Conservation (phyloP, 2,888 invertebrate species). For the Lasioglossum oenotherae region DNA sequence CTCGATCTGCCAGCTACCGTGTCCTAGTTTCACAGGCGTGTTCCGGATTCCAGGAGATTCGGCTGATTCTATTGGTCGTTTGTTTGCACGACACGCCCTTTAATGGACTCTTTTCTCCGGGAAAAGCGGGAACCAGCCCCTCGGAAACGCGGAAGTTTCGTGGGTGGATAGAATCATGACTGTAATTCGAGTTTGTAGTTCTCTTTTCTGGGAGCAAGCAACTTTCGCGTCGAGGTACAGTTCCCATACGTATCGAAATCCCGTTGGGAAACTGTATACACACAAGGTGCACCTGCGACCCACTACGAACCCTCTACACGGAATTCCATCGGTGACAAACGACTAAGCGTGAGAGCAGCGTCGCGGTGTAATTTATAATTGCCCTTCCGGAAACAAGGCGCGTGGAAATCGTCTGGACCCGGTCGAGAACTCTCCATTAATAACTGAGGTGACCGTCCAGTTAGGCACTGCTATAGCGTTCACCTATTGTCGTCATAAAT, state of each 20-base stretch:
- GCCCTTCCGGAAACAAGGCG: conserved; percentile 46
- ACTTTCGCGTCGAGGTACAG: neutral
- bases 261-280: conserved; percentile 57
- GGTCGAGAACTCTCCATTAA: conserved; percentile 14
- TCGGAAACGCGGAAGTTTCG: neutral
- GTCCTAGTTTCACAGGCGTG: neutral
- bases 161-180: neutral
- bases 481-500: too few relatives aligned
- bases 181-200: conserved; percentile 11
- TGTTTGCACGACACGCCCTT: neutral
- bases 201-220: conserved; percentile 12
- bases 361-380: conserved; percentile 44
- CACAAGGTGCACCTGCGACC: conserved; percentile 61
- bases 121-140: too few relatives aligned
- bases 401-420: conserved; percentile 24
- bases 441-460: neutral
- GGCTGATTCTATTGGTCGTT: neutral
- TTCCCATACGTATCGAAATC: conserved; percentile 58
- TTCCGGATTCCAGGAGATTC: neutral
- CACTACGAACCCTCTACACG: conserved; percentile 40
- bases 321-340: conserved; percentile 57
- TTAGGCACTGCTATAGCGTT: too few relatives aligned
- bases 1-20: neutral
- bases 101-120: too few relatives aligned
- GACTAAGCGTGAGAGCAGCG: conserved; percentile 43